Evolutionary conservation across 2,888 invertebrate species (phyloP), one percentile per base, ranked within the genome.

Genomic region (Erpobdella octoculata): DNA sequence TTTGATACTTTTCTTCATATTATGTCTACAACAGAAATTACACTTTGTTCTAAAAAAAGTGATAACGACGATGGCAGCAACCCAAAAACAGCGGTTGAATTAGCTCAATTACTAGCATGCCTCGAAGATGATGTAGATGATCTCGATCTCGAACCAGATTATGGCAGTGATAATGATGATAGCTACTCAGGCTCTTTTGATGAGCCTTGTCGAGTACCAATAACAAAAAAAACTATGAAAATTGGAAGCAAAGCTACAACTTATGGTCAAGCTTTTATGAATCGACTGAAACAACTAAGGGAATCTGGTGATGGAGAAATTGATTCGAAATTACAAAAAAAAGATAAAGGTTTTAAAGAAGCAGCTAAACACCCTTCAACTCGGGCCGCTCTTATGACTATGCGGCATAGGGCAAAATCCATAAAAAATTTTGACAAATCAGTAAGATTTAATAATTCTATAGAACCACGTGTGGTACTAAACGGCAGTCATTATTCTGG

Each of bases 11-110:
- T 81, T 65, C 76, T 80, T 18, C 81, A 81, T 71, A 74, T 81
- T 18, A 76, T 81, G 28, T 78, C 81, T 2, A 78, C 78, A 1
- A 81, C 81, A 4, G 92, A 93, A 82, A n/a, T n/a, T n/a, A n/a
- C n/a, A n/a, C 86, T 97, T 21, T 18, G 25, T 62, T 68, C 46
- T 2, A 53, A 53, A 28, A 53, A 53, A 15, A 53, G 53, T 53
- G 21, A n/a, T n/a, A n/a, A 21, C 21, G 53, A 53, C 21, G 21
- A 25, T 53, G 28, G 21, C 21, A 53, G 21, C 36, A 36, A 69
- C 38, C 58, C 36, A 21, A 35, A 62, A 48, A 37, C 31, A 37
- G 66, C 59, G 65, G 65, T 73, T 28, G 46, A 53, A 33, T 48
- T 70, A 59, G 72, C 64, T 21, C 48, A 59, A 28, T 4, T 58